Percentiles rank a stretch among this genome's conserved stretches.
phyloP scores from a whole-genome alignment of 1,140 invertebrate species.

The Megathymus violae region DNA sequence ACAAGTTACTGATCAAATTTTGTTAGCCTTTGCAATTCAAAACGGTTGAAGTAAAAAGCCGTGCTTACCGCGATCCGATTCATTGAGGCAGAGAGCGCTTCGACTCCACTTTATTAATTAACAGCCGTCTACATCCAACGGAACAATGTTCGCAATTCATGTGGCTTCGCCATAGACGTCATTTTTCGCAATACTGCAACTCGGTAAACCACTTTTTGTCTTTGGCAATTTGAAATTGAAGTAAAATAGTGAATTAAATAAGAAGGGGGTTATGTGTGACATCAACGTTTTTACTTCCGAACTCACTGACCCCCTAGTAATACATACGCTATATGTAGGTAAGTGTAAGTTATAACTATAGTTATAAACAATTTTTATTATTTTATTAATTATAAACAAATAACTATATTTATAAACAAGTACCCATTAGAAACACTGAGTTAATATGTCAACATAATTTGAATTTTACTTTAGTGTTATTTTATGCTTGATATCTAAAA shows the following conservation, averaged over 20 bases:
- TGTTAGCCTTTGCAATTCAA: slow-evolving; percentile 22
- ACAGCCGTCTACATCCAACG: slow-evolving; percentile 53
- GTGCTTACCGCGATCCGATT: slow-evolving; percentile 32
- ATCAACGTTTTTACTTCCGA: too few relatives aligned
- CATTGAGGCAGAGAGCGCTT: slow-evolving; percentile 39
- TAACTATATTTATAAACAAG: too few relatives aligned
- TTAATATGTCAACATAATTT: too few relatives aligned
- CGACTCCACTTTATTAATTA: slow-evolving; percentile 71
- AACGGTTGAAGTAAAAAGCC: slow-evolving; percentile 17
- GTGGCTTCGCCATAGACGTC: neutral
- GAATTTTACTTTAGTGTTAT: too few relatives aligned
- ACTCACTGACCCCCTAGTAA: too few relatives aligned
- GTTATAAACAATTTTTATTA: too few relatives aligned
- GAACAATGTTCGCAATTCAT: slow-evolving; percentile 42
- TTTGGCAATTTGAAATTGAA: neutral
- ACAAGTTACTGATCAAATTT: slow-evolving; percentile 1
- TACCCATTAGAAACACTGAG: too few relatives aligned
- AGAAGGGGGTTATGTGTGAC: too few relatives aligned
- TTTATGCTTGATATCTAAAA: too few relatives aligned
- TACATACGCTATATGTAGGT: too few relatives aligned
- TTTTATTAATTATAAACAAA: too few relatives aligned
- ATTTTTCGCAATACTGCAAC: neutral
- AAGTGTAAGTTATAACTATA: too few relatives aligned
- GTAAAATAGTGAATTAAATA: neutral
- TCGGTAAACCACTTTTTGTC: neutral